Conservation (phyloP, 2,888 invertebrate genomes). For the Trachelus troglodyta region DNA sequence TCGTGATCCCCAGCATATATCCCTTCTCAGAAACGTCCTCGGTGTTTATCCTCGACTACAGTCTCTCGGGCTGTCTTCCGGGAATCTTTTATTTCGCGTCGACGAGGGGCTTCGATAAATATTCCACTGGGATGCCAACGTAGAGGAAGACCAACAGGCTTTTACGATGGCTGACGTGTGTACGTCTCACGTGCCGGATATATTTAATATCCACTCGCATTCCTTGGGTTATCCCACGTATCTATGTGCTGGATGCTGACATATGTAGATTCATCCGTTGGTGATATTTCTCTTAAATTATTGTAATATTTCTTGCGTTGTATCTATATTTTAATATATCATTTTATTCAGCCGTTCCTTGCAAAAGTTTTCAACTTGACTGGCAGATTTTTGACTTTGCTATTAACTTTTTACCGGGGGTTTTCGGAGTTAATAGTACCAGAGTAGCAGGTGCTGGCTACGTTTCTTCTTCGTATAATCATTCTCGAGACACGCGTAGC, state of each 20-base stretch:
- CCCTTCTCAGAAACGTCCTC: not conserved
- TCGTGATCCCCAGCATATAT: not conserved
- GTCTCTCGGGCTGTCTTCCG: constrained; percentile 2
- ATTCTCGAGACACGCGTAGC: not conserved
- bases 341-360: not conserved
- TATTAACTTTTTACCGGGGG: not conserved
- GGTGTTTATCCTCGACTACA: not conserved
- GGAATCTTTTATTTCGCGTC: constrained; percentile 2
- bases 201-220: not conserved
- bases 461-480: not conserved
- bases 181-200: not conserved
- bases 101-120: constrained; percentile 1
- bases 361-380: not conserved
- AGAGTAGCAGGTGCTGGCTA: not conserved
- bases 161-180: not conserved
- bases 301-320: not conserved
- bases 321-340: not conserved
- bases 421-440: not conserved
- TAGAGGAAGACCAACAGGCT: not conserved
- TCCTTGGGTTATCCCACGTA: not conserved
- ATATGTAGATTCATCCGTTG: not conserved
- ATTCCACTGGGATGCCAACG: not conserved
- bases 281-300: not conserved
- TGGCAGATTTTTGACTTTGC: not conserved
- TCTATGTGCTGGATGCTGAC: not conserved